Evolutionary conservation across 2,113 vertebrate genomes (phyloP), one percentile per base, ranked within the genome.

Genomic region (Gymnogyps californianus): DNA sequence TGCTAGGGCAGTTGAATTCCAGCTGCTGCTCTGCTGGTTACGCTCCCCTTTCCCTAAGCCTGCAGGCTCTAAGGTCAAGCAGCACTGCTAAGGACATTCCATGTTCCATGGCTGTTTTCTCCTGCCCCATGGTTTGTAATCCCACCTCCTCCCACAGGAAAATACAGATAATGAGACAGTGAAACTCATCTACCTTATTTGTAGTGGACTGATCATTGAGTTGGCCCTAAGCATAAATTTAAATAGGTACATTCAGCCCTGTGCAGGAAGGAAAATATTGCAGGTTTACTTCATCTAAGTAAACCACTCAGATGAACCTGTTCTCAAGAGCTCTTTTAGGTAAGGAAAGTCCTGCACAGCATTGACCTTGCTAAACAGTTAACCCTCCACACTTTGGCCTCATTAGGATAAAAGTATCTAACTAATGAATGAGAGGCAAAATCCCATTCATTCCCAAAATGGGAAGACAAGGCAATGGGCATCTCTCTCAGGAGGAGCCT

Each of bases 1-100:
- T 89, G 93, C 88, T 94, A 74, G 80, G 90, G 75, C 66, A 88
- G 66, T 96, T 96, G 90, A 72, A 90, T 94, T 93, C 77, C 84
- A 96, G 92, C 95, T 96, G 97, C 95, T 78, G 86, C 71, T 95
- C 77, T 92, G 89, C 52, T 90, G 82, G 40, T 87, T 83, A 44
- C 20, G 2, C 40, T 57, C 38, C 24, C 21, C n/a, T 71, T 10
- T 78, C 70, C 82, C 71, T 75, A 32, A 62, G 46, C 52, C 64
- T 87, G 59, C 65, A 72, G 89, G 21, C 22, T 89, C 9, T 74
- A 28, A 62, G 81, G 91, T 82, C 59, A 76, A 69, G 71, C 47
- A 26, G 61, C 28, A 12, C 62, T 62, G 28, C 80, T 78, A 36
- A 84, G 81, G 69, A 42, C 54, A 32, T 76, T 76, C 77, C 21